Percentiles rank a stretch among this genome's conserved stretches.
phyloP scores from a whole-genome alignment of 2,797 vertebrate genomes.

The Chromis chromis region DNA sequence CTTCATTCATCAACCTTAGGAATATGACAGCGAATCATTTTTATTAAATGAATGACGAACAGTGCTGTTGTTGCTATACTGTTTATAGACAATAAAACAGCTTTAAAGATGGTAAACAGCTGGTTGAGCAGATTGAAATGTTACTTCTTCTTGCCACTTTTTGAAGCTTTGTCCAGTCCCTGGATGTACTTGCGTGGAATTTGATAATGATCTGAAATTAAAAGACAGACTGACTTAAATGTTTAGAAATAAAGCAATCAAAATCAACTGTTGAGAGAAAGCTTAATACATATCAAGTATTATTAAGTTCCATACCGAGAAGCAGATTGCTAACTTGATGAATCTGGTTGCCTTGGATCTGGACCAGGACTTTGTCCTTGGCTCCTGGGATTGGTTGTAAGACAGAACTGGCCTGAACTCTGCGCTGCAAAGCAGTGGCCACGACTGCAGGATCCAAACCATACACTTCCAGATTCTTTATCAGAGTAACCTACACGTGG shows the following conservation, averaged over 20 bases:
- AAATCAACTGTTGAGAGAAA: not conserved
- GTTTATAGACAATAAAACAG: constrained; percentile 28
- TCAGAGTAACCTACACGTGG: constrained; percentile 88
- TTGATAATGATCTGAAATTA: constrained; percentile 90
- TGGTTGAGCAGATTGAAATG: constrained; percentile 10
- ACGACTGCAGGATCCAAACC: constrained; percentile 89
- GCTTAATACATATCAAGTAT: not conserved
- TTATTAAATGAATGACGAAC: constrained; percentile 54
- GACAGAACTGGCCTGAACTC: constrained; percentile 93
- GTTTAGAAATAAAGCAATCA: not conserved
- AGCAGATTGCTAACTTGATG: constrained; percentile 90
- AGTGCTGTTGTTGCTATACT: constrained; percentile 16
- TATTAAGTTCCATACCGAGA: constrained; percentile 81
- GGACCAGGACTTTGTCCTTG: constrained; percentile 92
- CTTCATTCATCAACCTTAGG: constrained; percentile 1
- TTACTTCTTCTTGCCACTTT: constrained; percentile 91
- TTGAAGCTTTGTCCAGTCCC: constrained; percentile 92
- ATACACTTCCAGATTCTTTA: constrained; percentile 95
- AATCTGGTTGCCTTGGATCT: constrained; percentile 97
- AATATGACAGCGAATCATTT: constrained; percentile 35
- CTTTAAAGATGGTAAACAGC: constrained; percentile 24
- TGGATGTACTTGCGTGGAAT: constrained; percentile 92
- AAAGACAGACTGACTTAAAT: not conserved
- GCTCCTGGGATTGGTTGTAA: constrained; percentile 85
- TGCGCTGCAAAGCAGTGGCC: constrained; percentile 88